phyloP scores from a whole-genome alignment of 2,113 vertebrate genomes.

The Rhea pennata region DNA sequence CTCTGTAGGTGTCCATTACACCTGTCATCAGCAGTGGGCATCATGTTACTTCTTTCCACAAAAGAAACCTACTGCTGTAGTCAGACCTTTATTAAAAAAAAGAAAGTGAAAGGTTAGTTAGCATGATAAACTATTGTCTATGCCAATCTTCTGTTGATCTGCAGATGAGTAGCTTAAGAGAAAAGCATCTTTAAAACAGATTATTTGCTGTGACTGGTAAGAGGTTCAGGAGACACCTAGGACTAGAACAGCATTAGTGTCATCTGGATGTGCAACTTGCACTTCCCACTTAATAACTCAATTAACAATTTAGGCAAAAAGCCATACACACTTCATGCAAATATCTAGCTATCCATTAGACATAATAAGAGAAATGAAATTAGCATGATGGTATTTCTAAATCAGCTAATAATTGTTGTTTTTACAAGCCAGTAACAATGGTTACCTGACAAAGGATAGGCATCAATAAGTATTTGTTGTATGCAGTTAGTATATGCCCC shows the following conservation, averaged over 20 bases:
- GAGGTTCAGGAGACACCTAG: constrained; percentile 45
- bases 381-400: constrained; percentile 67
- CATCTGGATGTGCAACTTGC: constrained; percentile 42
- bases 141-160: constrained; percentile 15
- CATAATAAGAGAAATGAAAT: constrained; percentile 67
- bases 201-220: constrained; percentile 11
- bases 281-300: constrained; percentile 58
- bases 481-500: constrained; percentile 25
- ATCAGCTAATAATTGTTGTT: constrained; percentile 66
- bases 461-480: constrained; percentile 35
- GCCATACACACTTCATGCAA: constrained; percentile 70
- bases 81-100: not conserved
- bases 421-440: constrained; percentile 33
- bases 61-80: not conserved
- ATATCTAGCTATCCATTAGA: constrained; percentile 65
- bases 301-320: constrained; percentile 71
- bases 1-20: not conserved
- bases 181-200: not conserved
- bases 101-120: not conserved
- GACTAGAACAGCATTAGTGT: constrained; percentile 48
- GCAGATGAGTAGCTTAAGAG: constrained; percentile 4
- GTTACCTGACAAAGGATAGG: constrained; percentile 36
- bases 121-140: not conserved
- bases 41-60: rapidly evolving
- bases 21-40: not conserved